phyloP scores from a whole-genome alignment of 2,888 invertebrate genomes.

The Acrocyrtus sp. region DNA sequence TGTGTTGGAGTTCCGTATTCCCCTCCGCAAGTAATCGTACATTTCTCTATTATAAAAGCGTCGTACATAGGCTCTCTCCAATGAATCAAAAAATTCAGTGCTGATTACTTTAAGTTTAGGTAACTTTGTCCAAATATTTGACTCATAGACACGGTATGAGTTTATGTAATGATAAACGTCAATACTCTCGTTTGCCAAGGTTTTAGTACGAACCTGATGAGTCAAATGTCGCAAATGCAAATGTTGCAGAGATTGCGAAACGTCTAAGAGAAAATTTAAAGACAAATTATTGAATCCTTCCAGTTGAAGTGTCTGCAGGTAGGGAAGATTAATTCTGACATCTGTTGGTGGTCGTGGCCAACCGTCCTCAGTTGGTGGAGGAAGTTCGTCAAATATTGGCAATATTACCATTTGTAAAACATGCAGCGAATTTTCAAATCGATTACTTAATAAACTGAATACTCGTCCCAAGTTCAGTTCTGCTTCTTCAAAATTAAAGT shows the following conservation, averaged over 20 bases:
- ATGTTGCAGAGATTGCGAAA: not conserved
- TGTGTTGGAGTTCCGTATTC: no score
- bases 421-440: no score
- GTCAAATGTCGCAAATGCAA: slow-evolving; percentile 6
- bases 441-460: no score
- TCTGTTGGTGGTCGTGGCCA: no score
- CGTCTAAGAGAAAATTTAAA: not conserved
- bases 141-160: not conserved
- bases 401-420: no score
- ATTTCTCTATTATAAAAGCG: not conserved
- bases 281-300: slow-evolving; percentile 13
- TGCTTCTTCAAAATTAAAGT: not conserved
- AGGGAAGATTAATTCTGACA: no score
- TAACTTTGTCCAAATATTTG: not conserved
- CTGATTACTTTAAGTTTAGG: slow-evolving; percentile 8
- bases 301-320: not conserved
- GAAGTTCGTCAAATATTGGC: no score
- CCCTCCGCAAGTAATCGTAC: slow-evolving; percentile 3
- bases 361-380: no score
- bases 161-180: slow-evolving; percentile 14
- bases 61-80: not conserved
- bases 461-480: not conserved
- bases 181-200: not conserved
- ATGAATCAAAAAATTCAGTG: not conserved
- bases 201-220: not conserved